These are phyloP conservation scores for Mythimna vitellina DNA, from an alignment of 2,888 invertebrate genomes.

Conservation along the genomic window DNA sequence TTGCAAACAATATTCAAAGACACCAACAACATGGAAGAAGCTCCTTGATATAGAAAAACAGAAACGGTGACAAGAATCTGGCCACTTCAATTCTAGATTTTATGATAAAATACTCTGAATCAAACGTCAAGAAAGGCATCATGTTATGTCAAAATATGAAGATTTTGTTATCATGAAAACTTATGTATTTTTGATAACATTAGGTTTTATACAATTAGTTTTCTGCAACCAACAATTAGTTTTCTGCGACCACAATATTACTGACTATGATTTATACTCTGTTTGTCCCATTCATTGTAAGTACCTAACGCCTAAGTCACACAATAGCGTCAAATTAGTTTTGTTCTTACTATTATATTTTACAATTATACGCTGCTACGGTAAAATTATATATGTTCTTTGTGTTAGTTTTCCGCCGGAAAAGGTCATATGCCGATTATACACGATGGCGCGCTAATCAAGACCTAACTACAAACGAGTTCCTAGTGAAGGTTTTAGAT, in stretches of 20 bases:
- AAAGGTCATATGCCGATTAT: conserved; percentile 81
- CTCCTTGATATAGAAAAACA: conserved; percentile 10
- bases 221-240: conserved; percentile 72
- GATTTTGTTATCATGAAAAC: conserved; percentile 85
- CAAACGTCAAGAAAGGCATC: conserved; percentile 65
- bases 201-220: conserved; percentile 79
- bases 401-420: conserved; percentile 76
- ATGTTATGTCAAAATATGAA: conserved; percentile 79
- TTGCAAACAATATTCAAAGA: neutral
- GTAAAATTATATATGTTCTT: conserved; percentile 18
- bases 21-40: neutral
- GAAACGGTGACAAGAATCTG: conserved; percentile 54
- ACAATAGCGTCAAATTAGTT: conserved; percentile 1
- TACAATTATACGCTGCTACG: neutral
- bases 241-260: conserved; percentile 71
- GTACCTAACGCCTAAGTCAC: conserved; percentile 61
- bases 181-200: conserved; percentile 82
- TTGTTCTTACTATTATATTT: conserved; percentile 4
- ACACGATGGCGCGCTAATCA: conserved; percentile 82
- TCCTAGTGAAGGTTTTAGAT: conserved; percentile 87
- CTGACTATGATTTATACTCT: conserved; percentile 71
- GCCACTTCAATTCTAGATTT: conserved; percentile 61
- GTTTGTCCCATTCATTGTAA: conserved; percentile 79
- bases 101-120: conserved; percentile 34
- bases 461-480: conserved; percentile 77